These are phyloP conservation scores for Eleginops maclovinus DNA, from an alignment of 2,113 vertebrate genomes.

Conservation along the genomic window DNA sequence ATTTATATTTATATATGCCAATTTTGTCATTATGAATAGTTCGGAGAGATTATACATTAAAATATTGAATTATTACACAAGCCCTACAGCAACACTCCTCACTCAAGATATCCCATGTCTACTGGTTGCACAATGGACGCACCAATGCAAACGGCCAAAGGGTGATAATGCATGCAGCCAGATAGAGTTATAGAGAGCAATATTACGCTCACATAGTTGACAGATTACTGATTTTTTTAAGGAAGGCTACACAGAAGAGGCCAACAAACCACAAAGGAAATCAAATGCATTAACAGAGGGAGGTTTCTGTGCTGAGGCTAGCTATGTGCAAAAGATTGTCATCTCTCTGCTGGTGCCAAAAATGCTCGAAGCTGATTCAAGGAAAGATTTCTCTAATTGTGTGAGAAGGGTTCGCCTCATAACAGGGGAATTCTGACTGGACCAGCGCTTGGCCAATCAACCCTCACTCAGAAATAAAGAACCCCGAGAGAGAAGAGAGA, in stretches of 20 bases:
- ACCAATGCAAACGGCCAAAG: conserved; percentile 39
- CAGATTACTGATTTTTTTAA: conserved; percentile 57
- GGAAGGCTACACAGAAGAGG: conserved; percentile 41
- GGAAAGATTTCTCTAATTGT: conserved; percentile 69
- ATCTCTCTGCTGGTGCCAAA: conserved; percentile 71
- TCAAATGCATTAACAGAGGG: conserved; percentile 57
- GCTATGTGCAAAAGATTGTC: conserved; percentile 63
- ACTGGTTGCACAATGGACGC: conserved; percentile 11
- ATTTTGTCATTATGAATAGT: conserved; percentile 3
- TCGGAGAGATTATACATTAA: background rate
- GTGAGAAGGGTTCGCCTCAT: conserved; percentile 51
- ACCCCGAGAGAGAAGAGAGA: background rate
- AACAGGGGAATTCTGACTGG: conserved; percentile 50
- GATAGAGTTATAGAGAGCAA: conserved; percentile 30
- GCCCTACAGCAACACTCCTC: conserved; percentile 15
- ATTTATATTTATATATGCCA: background rate
- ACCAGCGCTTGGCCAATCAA: conserved; percentile 45
- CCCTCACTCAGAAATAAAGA: conserved; percentile 24
- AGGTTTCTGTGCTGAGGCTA: conserved; percentile 48
- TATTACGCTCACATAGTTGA: conserved; percentile 52
- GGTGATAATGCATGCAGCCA: conserved; percentile 33
- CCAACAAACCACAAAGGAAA: conserved; percentile 69
- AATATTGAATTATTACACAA: conserved; percentile 20
- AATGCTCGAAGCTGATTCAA: conserved; percentile 66
- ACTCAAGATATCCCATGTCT: conserved; percentile 14